Conservation (phyloP, 1,140 invertebrate species). For the Propsilocerus akamusi region DNA sequence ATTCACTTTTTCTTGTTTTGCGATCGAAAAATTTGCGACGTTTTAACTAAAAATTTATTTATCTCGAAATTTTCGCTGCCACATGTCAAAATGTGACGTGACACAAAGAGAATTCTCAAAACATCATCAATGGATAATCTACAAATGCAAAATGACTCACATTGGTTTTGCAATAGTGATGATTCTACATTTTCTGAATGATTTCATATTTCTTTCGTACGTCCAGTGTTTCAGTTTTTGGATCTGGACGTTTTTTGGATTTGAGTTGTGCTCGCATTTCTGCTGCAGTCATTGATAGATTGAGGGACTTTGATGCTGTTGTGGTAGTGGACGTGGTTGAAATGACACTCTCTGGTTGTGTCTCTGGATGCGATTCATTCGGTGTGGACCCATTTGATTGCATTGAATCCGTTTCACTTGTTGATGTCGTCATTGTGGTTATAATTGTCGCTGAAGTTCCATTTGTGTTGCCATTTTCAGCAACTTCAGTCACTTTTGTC, state of each 20-base stretch:
- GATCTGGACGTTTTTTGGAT: constrained; percentile 68
- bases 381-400: constrained; percentile 5
- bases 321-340: constrained; percentile 7
- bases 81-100: too few relatives aligned
- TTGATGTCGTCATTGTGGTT: constrained; percentile 12
- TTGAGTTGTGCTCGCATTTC: constrained; percentile 71
- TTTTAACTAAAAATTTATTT: too few relatives aligned
- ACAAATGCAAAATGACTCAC: too few relatives aligned
- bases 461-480: constrained; percentile 12
- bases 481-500: not conserved
- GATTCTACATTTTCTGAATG: constrained; percentile 66
- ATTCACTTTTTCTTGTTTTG: too few relatives aligned
- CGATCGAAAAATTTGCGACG: too few relatives aligned
- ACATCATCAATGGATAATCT: too few relatives aligned
- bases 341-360: not conserved
- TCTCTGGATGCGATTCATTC: constrained; percentile 8
- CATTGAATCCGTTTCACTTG: constrained; percentile 10
- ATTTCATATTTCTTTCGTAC: constrained; percentile 84
- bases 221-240: constrained; percentile 73
- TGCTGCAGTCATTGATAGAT: constrained; percentile 71
- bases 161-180: too few relatives aligned
- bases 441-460: constrained; percentile 19
- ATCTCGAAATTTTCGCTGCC: too few relatives aligned
- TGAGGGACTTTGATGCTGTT: constrained; percentile 26
- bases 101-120: too few relatives aligned